Conservation (phyloP, 2,113 vertebrate species). For the Mirounga angustirostris region DNA sequence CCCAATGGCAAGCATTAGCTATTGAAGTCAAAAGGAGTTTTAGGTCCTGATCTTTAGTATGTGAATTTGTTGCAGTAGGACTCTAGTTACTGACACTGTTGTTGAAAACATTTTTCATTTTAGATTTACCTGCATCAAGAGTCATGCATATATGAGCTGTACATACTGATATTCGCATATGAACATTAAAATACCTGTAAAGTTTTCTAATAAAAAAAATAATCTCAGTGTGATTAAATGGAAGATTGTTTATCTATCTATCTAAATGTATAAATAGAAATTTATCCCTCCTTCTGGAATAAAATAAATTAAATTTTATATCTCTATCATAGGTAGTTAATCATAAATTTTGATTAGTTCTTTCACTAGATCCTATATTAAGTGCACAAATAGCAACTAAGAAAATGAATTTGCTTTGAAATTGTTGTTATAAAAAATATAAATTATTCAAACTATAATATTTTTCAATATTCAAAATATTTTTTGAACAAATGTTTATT, state of each 20-base stretch:
- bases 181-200: background rate
- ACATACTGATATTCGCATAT: background rate
- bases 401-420: background rate
- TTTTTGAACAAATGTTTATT: slow-evolving; percentile 5
- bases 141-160: fast-evolving
- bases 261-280: background rate
- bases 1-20: background rate
- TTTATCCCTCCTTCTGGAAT: background rate
- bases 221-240: background rate
- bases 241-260: background rate
- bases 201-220: background rate
- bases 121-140: background rate
- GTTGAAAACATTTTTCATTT: background rate
- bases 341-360: background rate
- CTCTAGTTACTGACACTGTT: background rate
- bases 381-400: background rate
- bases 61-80: background rate
- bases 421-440: background rate
- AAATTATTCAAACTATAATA: background rate
- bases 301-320: slow-evolving; percentile 18
- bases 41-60: background rate
- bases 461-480: background rate
- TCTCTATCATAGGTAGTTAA: background rate
- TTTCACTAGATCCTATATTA: background rate
- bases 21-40: background rate